Evolutionary conservation across 1,140 invertebrate species (phyloP).

Genomic region (Drosophila micromelanica): DNA sequence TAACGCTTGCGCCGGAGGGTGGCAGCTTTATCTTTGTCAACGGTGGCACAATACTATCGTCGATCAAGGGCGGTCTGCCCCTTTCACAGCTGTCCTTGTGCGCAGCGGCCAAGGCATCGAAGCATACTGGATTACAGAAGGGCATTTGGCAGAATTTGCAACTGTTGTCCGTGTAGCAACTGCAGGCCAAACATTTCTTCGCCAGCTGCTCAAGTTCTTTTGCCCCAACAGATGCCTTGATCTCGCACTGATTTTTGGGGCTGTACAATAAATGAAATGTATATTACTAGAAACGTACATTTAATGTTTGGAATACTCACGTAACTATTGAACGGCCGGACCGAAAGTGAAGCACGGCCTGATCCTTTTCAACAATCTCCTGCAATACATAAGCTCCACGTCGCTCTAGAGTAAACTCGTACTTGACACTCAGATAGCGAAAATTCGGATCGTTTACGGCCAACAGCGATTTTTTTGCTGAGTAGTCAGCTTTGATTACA

Average conservation of each 20-base stretch:
- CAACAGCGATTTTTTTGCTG: constrained; percentile 34
- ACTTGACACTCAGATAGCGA: constrained; percentile 53
- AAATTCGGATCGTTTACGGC: constrained; percentile 23
- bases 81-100: constrained; percentile 42
- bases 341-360: constrained; percentile 13
- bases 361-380: not conserved
- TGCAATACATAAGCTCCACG: constrained; percentile 23
- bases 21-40: constrained; percentile 36
- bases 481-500: constrained; percentile 50
- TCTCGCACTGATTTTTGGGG: not conserved
- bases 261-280: constrained; percentile 1
- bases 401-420: constrained; percentile 52
- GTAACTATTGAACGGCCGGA: constrained; percentile 41
- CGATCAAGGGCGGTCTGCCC: constrained; percentile 1
- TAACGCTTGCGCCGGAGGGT: constrained; percentile 41
- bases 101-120: constrained; percentile 12
- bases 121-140: constrained; percentile 50
- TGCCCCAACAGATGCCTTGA: not conserved
- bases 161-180: constrained; percentile 35
- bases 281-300: not conserved
- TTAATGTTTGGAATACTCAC: constrained; percentile 13
- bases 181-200: constrained; percentile 38
- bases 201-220: not conserved
- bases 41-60: not conserved
- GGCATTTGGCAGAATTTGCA: constrained; percentile 57